Percentiles rank a stretch among this genome's conserved stretches.
Evolutionary conservation across 2,888 invertebrate genomes (phyloP).

Genomic region (Cyclophora punctaria): DNA sequence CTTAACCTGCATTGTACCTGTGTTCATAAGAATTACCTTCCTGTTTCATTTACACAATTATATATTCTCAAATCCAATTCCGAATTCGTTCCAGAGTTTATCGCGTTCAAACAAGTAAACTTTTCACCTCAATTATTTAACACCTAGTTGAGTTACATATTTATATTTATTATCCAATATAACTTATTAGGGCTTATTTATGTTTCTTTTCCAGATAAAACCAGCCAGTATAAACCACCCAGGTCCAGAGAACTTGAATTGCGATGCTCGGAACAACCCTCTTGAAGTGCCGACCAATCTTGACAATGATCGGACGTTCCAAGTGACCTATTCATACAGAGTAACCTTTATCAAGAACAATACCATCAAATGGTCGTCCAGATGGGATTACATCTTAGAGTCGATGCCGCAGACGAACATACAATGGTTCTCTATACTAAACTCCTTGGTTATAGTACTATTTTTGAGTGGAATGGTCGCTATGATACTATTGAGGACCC

Average conservation of each 20-base stretch:
- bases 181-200: not conserved
- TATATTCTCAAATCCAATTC: too few species aligned
- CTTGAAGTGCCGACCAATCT: conserved; percentile 81
- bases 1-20: too few species aligned
- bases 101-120: too few species aligned
- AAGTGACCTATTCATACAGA: conserved; percentile 90
- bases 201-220: conserved; percentile 41
- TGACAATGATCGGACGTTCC: conserved; percentile 65
- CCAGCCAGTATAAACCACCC: conserved; percentile 76
- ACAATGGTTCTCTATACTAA: conserved; percentile 99
- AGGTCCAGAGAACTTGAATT: conserved; percentile 61
- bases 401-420: conserved; percentile 99
- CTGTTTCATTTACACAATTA: too few species aligned
- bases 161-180: not conserved
- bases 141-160: not conserved
- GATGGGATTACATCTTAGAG: conserved; percentile 99
- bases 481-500: conserved; percentile 96
- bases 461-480: conserved; percentile 99
- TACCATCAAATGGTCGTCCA: conserved; percentile 96
- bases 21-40: too few species aligned
- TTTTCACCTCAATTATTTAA: too few species aligned
- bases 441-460: conserved; percentile 96
- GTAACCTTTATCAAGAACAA: conserved; percentile 87
- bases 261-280: conserved; percentile 70
- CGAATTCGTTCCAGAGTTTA: too few species aligned